Conservation (phyloP, 92 coral and sea anemone genomes). For the Parazoanthus atlanticus region DNA sequence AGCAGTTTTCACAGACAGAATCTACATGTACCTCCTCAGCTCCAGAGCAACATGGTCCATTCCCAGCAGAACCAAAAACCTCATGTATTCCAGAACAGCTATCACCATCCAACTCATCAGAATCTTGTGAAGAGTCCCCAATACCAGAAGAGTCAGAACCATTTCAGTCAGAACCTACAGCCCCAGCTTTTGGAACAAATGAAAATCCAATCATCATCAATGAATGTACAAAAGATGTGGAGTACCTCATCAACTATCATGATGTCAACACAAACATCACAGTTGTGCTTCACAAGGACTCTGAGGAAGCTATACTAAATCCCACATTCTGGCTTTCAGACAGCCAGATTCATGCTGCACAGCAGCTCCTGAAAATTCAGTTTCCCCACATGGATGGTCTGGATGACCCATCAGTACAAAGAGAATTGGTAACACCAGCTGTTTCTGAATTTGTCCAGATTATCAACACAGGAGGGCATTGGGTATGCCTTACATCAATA, state of each 20-base stretch:
- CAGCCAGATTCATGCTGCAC: conserved; percentile 45
- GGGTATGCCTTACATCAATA: conserved; percentile 26
- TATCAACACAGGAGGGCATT: conserved; percentile 43
- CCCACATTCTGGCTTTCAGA: conserved; percentile 30
- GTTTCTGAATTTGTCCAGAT: conserved; percentile 23
- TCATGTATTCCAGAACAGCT: no score
- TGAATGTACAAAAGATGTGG: neutral
- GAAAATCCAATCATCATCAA: neutral
- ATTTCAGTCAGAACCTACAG: no score
- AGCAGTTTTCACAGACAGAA: no score
- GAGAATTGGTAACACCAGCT: conserved; percentile 35
- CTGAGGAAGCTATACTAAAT: neutral
- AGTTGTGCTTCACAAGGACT: neutral
- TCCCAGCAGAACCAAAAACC: no score
- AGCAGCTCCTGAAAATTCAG: conserved; percentile 25
- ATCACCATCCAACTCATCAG: no score
- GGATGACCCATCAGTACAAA: conserved; percentile 5
- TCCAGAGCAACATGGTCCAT: no score
- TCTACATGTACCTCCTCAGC: no score
- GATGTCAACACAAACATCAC: neutral
- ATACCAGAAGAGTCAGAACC: neutral
- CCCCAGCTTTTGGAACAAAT: conserved; percentile 1
- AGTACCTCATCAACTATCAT: neutral
- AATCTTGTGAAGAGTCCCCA: no score
- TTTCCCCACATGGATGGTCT: conserved; percentile 43